Percentiles rank a stretch among this genome's conserved stretches.
These are phyloP conservation scores for Xenops minutus DNA, from an alignment of 2,797 vertebrate species.

Conservation along the genomic window DNA sequence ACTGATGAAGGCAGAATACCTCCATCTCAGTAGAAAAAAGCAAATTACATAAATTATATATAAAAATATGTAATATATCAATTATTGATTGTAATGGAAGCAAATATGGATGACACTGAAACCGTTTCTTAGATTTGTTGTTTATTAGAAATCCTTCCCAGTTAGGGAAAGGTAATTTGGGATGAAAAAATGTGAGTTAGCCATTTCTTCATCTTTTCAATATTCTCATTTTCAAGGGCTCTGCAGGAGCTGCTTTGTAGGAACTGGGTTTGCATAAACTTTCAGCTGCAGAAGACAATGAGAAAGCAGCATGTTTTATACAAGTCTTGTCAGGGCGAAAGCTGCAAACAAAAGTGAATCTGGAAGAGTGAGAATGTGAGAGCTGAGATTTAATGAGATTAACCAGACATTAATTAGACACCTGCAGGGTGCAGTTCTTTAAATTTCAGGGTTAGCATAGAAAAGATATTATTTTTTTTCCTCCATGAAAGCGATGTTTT, in stretches of 20 bases:
- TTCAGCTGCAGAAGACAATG: neutral
- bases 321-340: neutral
- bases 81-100: neutral
- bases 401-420: neutral
- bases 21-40: neutral
- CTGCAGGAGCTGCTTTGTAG: neutral
- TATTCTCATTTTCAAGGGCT: neutral
- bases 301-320: neutral
- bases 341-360: neutral
- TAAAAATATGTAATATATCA: neutral
- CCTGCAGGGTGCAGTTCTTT: neutral
- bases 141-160: neutral
- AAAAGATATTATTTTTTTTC: neutral
- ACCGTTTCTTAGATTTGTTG: neutral
- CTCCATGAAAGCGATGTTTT: neutral
- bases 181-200: neutral
- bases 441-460: neutral
- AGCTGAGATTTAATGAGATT: neutral
- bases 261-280: neutral
- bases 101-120: neutral
- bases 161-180: neutral
- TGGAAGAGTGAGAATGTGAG: neutral
- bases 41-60: neutral
- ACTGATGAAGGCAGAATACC: neutral
- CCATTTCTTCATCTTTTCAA: neutral